phyloP scores from a whole-genome alignment of 1,140 invertebrate genomes.

The Leptopilina clavipes region DNA sequence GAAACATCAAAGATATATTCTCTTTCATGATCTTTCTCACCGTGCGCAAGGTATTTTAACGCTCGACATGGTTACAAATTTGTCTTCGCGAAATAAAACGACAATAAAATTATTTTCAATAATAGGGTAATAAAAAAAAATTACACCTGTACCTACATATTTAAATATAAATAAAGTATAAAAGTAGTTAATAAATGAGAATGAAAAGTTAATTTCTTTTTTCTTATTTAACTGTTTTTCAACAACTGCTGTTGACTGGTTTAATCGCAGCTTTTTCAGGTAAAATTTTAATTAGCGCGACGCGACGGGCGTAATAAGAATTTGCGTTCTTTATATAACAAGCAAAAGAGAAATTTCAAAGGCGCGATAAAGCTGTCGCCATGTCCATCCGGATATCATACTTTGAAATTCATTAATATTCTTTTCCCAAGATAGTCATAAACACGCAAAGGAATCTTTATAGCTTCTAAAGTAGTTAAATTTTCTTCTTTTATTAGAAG shows the following conservation, averaged over 20 bases:
- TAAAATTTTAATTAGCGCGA: conserved; percentile 23
- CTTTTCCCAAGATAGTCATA: conserved; percentile 8
- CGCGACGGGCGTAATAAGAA: conserved; percentile 29
- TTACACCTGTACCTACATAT: too few relatives aligned
- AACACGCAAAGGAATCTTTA: conserved; percentile 21
- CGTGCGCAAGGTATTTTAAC: background rate
- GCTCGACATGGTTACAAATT: background rate
- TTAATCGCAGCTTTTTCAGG: background rate
- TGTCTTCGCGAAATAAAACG: background rate
- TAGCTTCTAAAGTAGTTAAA: background rate
- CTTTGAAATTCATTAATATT: conserved; percentile 30
- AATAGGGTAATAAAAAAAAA: background rate
- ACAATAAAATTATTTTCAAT: too few relatives aligned
- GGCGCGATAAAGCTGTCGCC: conserved; percentile 17
- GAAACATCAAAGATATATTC: conserved; percentile 56
- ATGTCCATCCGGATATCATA: background rate
- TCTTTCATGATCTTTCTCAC: conserved; percentile 5
- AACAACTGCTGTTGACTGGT: background rate
- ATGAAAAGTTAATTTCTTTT: background rate
- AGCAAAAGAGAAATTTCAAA: conserved; percentile 31
- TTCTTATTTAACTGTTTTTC: background rate
- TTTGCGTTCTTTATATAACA: conserved; percentile 7
- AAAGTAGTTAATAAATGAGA: conserved; percentile 4
- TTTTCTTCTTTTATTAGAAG: background rate
- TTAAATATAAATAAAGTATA: background rate